Percentiles rank a stretch among this genome's conserved stretches.
Evolutionary conservation across 2,888 invertebrate species (phyloP).

Genomic region (Hemistola chrysoprasaria): DNA sequence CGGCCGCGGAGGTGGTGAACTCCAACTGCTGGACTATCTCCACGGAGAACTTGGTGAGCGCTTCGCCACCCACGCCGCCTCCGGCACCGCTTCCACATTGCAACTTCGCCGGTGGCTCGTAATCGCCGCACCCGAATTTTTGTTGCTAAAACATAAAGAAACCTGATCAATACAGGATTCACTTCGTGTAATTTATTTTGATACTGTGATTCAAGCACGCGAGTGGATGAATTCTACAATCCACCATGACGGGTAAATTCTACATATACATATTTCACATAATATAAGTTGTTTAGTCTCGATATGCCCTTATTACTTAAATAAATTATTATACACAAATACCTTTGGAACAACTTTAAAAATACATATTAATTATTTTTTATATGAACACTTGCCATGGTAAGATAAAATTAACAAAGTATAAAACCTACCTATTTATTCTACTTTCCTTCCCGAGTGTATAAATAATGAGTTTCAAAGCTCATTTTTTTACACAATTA

Average conservation of each 20-base stretch:
- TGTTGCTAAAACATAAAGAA: constrained; percentile 86
- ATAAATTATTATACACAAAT: too few relatives aligned
- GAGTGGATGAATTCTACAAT: neutral
- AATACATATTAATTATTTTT: too few relatives aligned
- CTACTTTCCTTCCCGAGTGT: too few relatives aligned
- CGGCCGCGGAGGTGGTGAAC: constrained; percentile 93
- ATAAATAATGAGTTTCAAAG: too few relatives aligned
- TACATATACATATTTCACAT: neutral
- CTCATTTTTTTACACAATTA: too few relatives aligned
- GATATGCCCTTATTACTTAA: too few relatives aligned
- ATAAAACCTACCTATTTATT: too few relatives aligned
- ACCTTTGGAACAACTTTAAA: too few relatives aligned
- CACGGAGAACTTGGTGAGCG: constrained; percentile 90
- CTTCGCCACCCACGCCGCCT: constrained; percentile 74
- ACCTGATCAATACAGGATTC: constrained; percentile 6
- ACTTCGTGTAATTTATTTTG: constrained; percentile 1
- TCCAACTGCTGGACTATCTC: constrained; percentile 96
- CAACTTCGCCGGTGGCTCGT: constrained; percentile 89
- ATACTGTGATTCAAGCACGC: constrained; percentile 4
- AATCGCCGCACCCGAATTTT: constrained; percentile 89
- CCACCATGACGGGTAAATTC: too few relatives aligned
- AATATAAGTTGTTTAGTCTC: too few relatives aligned
- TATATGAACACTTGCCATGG: too few relatives aligned
- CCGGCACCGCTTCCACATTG: constrained; percentile 76
- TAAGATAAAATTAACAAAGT: too few relatives aligned